Conservation (phyloP, 1,140 invertebrate genomes). For the Dendroctonus ponderosae region DNA sequence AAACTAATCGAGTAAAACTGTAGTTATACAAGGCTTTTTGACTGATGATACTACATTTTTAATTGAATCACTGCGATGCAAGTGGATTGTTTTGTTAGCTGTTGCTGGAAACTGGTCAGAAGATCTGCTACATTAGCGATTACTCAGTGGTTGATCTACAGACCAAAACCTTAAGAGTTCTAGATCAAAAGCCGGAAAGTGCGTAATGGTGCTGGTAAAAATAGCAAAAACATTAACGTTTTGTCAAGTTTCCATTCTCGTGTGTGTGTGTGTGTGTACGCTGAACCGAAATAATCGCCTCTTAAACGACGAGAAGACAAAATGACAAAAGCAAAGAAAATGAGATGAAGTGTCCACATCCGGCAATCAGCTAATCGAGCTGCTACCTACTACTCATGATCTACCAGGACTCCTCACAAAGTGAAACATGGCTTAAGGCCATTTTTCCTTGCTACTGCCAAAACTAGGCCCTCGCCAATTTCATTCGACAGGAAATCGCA, state of each 20-base stretch:
- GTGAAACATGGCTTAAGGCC: no score
- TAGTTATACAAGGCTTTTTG: slow-evolving; percentile 12
- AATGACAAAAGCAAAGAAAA: slow-evolving; percentile 28
- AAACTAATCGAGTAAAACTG: slow-evolving; percentile 16
- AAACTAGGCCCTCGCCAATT: no score
- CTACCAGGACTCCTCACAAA: slow-evolving; percentile 6
- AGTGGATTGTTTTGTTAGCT: neutral
- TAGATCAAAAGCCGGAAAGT: no score
- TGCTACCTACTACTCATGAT: slow-evolving; percentile 15
- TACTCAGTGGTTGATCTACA: no score
- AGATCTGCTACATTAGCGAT: no score
- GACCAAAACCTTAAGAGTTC: no score
- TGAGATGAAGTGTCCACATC: slow-evolving; percentile 37
- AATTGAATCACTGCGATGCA: slow-evolving; percentile 7
- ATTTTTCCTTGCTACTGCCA: neutral
- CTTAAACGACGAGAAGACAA: slow-evolving; percentile 23
- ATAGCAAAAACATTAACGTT: neutral
- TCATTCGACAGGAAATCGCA: no score
- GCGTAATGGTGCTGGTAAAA: no score
- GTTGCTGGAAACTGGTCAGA: no score
- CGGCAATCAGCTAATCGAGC: slow-evolving; percentile 37
- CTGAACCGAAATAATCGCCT: slow-evolving; percentile 28
- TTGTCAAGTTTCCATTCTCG: slow-evolving; percentile 1
- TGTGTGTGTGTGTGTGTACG: neutral
- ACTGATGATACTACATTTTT: slow-evolving; percentile 8